Evolutionary conservation across 1,140 invertebrate genomes (phyloP), one percentile per base, ranked within the genome.

Genomic region (Drosophila tropicalis): DNA sequence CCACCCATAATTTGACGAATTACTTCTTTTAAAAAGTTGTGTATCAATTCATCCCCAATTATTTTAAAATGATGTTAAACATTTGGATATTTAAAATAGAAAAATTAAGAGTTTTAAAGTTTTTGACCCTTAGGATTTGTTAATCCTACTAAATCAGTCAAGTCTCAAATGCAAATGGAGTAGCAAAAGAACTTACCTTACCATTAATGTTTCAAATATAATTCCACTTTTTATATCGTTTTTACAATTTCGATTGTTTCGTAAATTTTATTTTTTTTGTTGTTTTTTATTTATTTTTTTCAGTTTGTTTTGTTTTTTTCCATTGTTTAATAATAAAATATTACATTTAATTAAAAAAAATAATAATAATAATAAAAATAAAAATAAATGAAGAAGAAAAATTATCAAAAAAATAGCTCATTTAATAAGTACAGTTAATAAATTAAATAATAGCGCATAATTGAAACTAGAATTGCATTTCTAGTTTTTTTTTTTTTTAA

Each of bases 341-440:
- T 86, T 82, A 78, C 69, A 82, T 82, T 67, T 76, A 87, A 76
- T 87, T 67, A 79, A 41, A 62, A 70, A 70, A 67, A 60, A 74
- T n/a, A n/a, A n/a, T n/a, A n/a, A 87, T 72, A 86, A 79, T 65
- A 56, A 71, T 36, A 76, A 29, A 1, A 29, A 29, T 29, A 6
- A 29, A 29, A 29, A 29, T 29, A 29, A 29, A 29, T 29, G 29
- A 56, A 72, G 63, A 12, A 41, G 13, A 74, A 62, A 12, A 51
- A 22, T 51, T 22, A 22, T 9, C 17, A 64, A 76, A 40, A 40
- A 71, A 44, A 64, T 67, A 70, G 62, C n/a, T 40, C 44, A 54
- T 72, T 80, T 79, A 78, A 87, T 87, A 87, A 87, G 84, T 87
- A 87, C 84, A 87, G 84, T 87, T 87, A 87, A 87, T 87, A 87